Percentiles rank a stretch among this genome's conserved stretches.
Conservation (phyloP, 2,797 vertebrate species). For the Philypnodon macrostomus region DNA sequence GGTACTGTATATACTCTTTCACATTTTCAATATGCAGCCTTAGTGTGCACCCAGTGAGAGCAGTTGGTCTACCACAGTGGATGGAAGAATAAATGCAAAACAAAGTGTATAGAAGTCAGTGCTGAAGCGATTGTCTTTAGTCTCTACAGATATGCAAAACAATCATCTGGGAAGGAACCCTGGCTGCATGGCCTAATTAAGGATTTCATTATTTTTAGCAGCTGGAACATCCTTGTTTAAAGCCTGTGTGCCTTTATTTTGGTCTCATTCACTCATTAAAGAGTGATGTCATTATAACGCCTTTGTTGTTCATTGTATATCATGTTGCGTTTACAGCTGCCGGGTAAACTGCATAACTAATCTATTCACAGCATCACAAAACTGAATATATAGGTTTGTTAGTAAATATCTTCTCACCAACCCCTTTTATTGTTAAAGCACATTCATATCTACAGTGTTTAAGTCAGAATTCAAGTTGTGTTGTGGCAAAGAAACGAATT, state of each 20-base stretch:
- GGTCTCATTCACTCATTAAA: slow-evolving; percentile 38
- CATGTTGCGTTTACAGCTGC: slow-evolving; percentile 7
- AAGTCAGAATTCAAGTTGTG: too few relatives aligned
- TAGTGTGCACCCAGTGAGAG: not conserved
- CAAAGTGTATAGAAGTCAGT: slow-evolving; percentile 9
- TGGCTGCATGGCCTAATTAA: slow-evolving; percentile 44
- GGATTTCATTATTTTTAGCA: slow-evolving; percentile 46
- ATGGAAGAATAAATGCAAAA: slow-evolving; percentile 13
- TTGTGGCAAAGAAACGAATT: too few relatives aligned
- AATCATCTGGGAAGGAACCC: slow-evolving; percentile 20
- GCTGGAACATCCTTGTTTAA: slow-evolving; percentile 25
- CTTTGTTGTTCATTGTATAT: slow-evolving; percentile 20
- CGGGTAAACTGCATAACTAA: slow-evolving; percentile 1
- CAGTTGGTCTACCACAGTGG: not conserved
- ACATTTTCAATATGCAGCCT: too few relatives aligned
- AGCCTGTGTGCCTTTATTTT: slow-evolving; percentile 22
- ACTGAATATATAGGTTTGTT: not conserved
- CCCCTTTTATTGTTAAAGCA: too few relatives aligned
- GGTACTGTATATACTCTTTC: too few relatives aligned
- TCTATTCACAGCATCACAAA: not conserved
- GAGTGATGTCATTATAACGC: slow-evolving; percentile 38
- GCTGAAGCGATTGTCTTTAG: slow-evolving; percentile 19
- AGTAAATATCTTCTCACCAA: too few relatives aligned
- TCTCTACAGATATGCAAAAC: slow-evolving; percentile 34
- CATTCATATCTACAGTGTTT: too few relatives aligned